Base-by-base conservation (phyloP, 1,140 invertebrate genomes). In the Apis florea region DNA sequence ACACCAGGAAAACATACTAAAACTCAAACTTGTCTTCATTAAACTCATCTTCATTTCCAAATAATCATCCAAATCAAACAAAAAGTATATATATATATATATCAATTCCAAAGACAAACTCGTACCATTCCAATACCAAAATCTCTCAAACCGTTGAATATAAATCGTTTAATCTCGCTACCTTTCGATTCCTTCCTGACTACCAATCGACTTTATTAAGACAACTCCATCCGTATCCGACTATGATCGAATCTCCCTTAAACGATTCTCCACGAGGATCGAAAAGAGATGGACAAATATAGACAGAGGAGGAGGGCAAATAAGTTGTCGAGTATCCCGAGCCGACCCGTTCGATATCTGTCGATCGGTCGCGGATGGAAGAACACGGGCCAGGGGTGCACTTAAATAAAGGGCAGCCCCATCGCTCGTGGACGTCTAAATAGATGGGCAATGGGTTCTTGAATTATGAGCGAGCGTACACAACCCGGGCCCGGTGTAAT, bases 291-390 rank as follows among this genome's bases (percentile, higher is more conserved):
- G 15, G 66, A 68, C n/a, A 15, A 15, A 61, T 8, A 15, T 1
- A 26, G 24, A 11, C 24, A 63, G 26, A 51, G 11, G 4, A 19
- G 11, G 31, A 49, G 64, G 6, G 75, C 47, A 76, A 85, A 85
- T 71, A 63, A 76, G 58, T 74, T 71, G 66, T 64, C 78, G 71
- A 75, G 56, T 64, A 54, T 83, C 69, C 72, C 63, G 77, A n/a
- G 66, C 61, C 56, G 82, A 61, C 69, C 66, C 68, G 79, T 58
- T 78, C 82, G 86, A 87, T 77, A 79, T 69, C 66, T 69, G 82
- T 88, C 89, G 90, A 92, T 91, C 90, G 91, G 91, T 90, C 90
- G 90, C 89, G 90, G 90, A 89, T 90, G 90, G 85, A 87, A 84
- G 84, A 90, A 87, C 88, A 88, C 85, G 21, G 19, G 79, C 72